Evolutionary conservation across 2,113 vertebrate species (phyloP).

Genomic region (Prionailurus viverrinus): DNA sequence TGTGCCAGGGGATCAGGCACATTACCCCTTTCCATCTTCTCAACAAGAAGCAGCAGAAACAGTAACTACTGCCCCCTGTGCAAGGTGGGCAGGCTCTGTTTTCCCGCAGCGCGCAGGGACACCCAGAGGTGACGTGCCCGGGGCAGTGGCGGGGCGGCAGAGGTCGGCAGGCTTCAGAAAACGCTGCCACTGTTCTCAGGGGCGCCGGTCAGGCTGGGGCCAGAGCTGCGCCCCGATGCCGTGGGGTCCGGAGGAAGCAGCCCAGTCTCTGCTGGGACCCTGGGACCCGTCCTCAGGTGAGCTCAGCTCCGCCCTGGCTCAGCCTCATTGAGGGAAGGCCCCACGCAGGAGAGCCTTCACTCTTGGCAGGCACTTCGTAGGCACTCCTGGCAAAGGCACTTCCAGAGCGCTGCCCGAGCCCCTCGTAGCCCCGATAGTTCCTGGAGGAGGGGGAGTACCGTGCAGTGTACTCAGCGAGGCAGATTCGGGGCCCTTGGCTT

Average conservation of each 20-base stretch:
- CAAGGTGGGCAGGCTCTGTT: no score
- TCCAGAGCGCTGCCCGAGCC: background rate
- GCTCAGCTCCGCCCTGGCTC: background rate
- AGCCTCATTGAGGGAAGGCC: background rate
- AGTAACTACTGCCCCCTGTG: no score
- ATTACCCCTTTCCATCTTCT: background rate
- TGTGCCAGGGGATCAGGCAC: background rate
- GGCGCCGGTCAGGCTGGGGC: background rate
- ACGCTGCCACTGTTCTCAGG: background rate
- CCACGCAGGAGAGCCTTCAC: fast-evolving
- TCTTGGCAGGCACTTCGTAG: no score
- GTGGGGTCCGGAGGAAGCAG: background rate
- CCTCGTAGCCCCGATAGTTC: background rate
- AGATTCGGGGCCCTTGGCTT: background rate
- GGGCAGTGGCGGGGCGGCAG: background rate
- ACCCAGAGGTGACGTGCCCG: background rate
- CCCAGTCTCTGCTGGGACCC: background rate
- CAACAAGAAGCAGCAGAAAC: no score
- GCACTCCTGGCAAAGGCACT: background rate
- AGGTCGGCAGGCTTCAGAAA: background rate
- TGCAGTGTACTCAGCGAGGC: background rate
- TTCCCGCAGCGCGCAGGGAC: background rate
- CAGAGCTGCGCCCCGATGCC: fast-evolving
- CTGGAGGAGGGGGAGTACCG: no score
- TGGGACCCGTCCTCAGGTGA: background rate